Base-by-base conservation (phyloP, 2,113 vertebrate species). In the Pipa parva region DNA sequence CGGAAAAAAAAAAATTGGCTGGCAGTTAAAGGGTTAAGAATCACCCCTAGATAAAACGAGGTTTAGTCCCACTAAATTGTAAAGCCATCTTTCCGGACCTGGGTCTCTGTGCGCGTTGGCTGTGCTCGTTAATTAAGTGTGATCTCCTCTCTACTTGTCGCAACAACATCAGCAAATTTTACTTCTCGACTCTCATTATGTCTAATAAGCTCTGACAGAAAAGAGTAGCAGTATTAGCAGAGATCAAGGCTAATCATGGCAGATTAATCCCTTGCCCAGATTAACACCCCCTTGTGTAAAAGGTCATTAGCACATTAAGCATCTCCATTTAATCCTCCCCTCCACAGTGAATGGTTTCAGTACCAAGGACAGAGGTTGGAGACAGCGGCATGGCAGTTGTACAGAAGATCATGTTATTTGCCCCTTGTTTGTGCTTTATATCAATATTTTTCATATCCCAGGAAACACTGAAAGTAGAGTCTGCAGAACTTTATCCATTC, bases 191-290 rank as follows among this genome's bases (percentile, higher is more conserved):
- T 55, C 26, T 29, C 13, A 55, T 29, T 55, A 28, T 17, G n/a
- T n/a, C 26, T 27, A 61, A 29, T 45, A 17, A 50, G 6, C 12
- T 45, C 42, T 29, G 20, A 24, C 27, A 22, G 27, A 18, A 2
- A 33, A 18, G 45, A 17, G 39, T 12, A 17, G 33, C 7, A 4
- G 33, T 36, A 12, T 5, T 51, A 17, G 18, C 20, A 29, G 27
- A 68, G 56, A 58, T 58, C 17, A 68, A 3, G 39, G 52, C 52
- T 31, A 55, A 29, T 55, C 52, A 10, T 13, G 52, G 52, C 17
- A 31, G 18, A 31, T 29, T 18, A 31, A 55, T 13, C 5, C 52
- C n/a, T 11, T n/a, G 3, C 27, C n/a, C 18, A 17, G 24, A 10
- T 31, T 18, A 28, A 11, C 15, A 6, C 52, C 52, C 52, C 29